Percentiles rank a stretch among this genome's conserved stretches.
Evolutionary conservation across 2,888 invertebrate genomes (phyloP).

Genomic region (Ectobius pallidus): DNA sequence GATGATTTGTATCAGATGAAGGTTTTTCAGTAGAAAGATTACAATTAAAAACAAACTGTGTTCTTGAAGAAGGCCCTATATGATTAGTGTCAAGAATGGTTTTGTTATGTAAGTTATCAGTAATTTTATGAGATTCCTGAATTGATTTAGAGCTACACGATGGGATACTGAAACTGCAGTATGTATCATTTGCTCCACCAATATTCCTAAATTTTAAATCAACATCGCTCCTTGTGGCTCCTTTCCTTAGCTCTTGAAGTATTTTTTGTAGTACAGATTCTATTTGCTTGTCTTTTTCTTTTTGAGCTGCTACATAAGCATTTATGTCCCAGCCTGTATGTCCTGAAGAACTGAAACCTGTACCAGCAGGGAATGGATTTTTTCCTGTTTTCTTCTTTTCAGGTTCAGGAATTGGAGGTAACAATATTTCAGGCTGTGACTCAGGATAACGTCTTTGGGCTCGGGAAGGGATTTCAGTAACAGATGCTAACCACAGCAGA

Average conservation of each 20-base stretch:
- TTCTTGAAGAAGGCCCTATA: conserved; percentile 1
- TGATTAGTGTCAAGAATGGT: too few species aligned
- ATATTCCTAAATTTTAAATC: not conserved
- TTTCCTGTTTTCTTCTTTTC: conserved; percentile 14
- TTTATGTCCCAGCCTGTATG: conserved; percentile 51
- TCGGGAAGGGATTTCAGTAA: conserved; percentile 43
- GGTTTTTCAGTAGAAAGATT: not conserved
- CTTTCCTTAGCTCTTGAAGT: conserved; percentile 36
- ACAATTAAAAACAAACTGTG: too few species aligned
- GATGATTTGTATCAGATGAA: not conserved
- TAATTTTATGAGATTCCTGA: not conserved
- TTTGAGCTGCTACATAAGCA: conserved; percentile 51
- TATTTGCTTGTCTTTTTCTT: conserved; percentile 53
- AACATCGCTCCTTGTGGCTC: not conserved
- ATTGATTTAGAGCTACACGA: conserved; percentile 21
- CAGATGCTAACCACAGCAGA: conserved; percentile 51
- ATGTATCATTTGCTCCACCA: conserved; percentile 27
- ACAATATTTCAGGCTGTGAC: not conserved
- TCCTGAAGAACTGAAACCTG: conserved; percentile 38
- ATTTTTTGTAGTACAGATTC: conserved; percentile 43
- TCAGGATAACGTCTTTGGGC: conserved; percentile 31
- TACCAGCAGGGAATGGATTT: conserved; percentile 38
- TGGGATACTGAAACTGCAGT: conserved; percentile 31
- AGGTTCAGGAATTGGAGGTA: not conserved
- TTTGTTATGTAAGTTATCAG: too few species aligned